Evolutionary conservation across 2,797 vertebrate species (phyloP).

Genomic region (Lindbergichthys nudifrons): DNA sequence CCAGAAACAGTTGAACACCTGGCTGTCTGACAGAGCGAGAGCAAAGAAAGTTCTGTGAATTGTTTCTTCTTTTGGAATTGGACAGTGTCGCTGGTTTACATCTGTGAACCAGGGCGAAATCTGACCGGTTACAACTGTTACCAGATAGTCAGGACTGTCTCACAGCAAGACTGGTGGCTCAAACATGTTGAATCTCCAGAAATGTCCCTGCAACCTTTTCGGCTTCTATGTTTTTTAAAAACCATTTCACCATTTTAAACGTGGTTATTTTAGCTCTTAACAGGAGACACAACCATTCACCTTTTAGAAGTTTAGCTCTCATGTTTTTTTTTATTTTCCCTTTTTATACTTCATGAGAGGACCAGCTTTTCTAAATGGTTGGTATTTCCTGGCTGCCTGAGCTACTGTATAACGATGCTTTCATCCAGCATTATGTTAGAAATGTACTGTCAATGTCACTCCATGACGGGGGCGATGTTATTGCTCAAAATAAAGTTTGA

Average conservation of each 20-base stretch:
- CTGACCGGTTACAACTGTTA: conserved; percentile 52
- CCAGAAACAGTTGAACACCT: conserved; percentile 3
- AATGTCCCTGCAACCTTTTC: conserved; percentile 1
- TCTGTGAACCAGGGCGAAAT: conserved; percentile 36
- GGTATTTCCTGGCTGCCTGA: conserved; percentile 72
- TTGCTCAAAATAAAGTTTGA: conserved; percentile 80
- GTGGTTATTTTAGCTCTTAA: conserved; percentile 49
- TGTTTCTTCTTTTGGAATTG: conserved; percentile 37
- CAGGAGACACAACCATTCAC: conserved; percentile 43
- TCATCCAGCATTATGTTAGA: conserved; percentile 57
- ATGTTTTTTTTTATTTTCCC: conserved; percentile 60
- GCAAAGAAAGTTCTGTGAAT: conserved; percentile 47
- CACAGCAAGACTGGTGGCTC: conserved; percentile 67
- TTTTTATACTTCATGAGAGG: conserved; percentile 62
- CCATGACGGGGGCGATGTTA: conserved; percentile 61
- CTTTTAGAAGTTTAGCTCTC: conserved; percentile 55
- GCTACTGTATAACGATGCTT: conserved; percentile 77
- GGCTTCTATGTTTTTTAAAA: conserved; percentile 14
- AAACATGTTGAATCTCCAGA: conserved; percentile 31
- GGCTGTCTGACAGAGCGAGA: conserved; percentile 11
- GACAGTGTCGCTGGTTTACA: conserved; percentile 49
- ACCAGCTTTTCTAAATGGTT: conserved; percentile 68
- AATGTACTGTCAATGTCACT: conserved; percentile 56
- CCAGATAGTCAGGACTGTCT: conserved; percentile 70
- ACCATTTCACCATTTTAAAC: conserved; percentile 33